Evolutionary conservation across 2,888 invertebrate species (phyloP).

Genomic region (Hirudinaria manillensis): DNA sequence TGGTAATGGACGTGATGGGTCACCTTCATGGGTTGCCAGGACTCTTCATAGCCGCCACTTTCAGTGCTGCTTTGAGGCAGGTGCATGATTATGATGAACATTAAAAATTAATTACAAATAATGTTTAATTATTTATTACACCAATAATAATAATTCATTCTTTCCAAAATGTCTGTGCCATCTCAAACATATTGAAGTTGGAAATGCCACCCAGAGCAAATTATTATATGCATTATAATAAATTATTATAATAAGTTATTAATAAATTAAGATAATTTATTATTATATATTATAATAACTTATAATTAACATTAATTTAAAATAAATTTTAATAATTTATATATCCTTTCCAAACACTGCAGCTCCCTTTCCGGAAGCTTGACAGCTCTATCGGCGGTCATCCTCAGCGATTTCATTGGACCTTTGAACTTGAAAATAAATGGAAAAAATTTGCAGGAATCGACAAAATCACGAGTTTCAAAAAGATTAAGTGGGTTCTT

Average conservation of each 20-base stretch:
- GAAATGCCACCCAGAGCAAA: too few species aligned
- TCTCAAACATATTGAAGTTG: too few species aligned
- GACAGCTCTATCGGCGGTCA: slow-evolving; percentile 82
- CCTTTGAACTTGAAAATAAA: slow-evolving; percentile 61
- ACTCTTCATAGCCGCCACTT: slow-evolving; percentile 46
- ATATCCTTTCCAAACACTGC: background rate
- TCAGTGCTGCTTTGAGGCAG: slow-evolving; percentile 43
- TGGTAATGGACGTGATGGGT: slow-evolving; percentile 46
- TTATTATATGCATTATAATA: too few species aligned
- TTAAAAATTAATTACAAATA: slow-evolving; percentile 3
- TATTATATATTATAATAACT: too few species aligned
- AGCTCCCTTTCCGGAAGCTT: slow-evolving; percentile 80
- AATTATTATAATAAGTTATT: too few species aligned
- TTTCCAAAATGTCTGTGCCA: too few species aligned
- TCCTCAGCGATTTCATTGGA: slow-evolving; percentile 75
- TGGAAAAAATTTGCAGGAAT: slow-evolving; percentile 19
- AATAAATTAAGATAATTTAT: too few species aligned
- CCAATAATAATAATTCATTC: too few species aligned
- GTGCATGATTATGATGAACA: background rate
- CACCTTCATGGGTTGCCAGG: slow-evolving; percentile 45
- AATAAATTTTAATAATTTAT: too few species aligned
- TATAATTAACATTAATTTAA: too few species aligned
- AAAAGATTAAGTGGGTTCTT: slow-evolving; percentile 27
- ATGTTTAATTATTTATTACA: too few species aligned
- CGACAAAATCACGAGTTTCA: slow-evolving; percentile 25